Conservation (phyloP, 2,113 vertebrate genomes). For the Rynchops niger region DNA sequence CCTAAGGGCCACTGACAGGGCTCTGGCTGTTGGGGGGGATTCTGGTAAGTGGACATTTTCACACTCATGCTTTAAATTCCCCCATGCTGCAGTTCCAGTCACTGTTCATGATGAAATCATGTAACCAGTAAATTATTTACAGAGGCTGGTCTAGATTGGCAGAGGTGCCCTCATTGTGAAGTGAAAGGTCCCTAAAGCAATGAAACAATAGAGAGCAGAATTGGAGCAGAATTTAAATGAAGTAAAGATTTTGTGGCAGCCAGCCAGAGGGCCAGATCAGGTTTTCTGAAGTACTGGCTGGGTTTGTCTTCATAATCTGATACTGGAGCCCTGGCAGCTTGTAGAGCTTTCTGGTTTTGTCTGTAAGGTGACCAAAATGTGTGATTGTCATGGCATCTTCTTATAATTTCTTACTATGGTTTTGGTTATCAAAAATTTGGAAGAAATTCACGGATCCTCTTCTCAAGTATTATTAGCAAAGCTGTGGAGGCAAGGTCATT, state of each 20-base stretch:
- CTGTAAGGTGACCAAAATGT: neutral
- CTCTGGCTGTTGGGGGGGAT: neutral
- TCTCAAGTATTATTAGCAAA: neutral
- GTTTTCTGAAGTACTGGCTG: neutral
- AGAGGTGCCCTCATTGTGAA: conserved; percentile 40
- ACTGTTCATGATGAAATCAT: conserved; percentile 34
- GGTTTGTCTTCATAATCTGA: conserved; percentile 12
- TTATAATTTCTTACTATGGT: neutral
- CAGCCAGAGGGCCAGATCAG: neutral
- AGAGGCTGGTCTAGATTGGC: conserved; percentile 22
- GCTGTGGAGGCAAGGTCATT: neutral
- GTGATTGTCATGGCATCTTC: neutral
- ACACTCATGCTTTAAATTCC: neutral
- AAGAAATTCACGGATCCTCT: neutral
- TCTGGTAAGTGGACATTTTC: neutral
- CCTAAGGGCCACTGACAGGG: neutral
- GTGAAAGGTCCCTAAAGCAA: conserved; percentile 30
- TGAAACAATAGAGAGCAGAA: conserved; percentile 38
- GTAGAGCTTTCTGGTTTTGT: conserved; percentile 21
- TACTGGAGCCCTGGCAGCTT: neutral
- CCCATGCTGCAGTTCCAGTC: neutral
- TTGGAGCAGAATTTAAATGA: conserved; percentile 56
- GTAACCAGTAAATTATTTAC: conserved; percentile 63
- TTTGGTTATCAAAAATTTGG: neutral
- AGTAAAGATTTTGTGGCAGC: conserved; percentile 53